A percentile compares a stretch with the other conserved stretches of the same genome.
These are phyloP conservation scores for Mustela lutreola DNA, from an alignment of 2,113 vertebrate genomes.

Conservation along the genomic window DNA sequence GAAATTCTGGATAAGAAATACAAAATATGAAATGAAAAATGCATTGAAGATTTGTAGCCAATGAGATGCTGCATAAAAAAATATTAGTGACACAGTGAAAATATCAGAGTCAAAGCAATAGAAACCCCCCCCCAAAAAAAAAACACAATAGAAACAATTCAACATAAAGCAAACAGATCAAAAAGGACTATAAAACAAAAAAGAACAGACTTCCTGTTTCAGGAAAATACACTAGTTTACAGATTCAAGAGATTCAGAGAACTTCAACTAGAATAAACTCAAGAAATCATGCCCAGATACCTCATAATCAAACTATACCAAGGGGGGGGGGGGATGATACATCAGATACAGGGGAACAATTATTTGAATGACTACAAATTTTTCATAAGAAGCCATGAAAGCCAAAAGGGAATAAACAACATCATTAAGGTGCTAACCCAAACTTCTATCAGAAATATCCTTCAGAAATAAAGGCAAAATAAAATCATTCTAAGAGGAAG, in stretches of 20 bases:
- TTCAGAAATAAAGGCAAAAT: background rate
- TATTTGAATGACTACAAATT: background rate
- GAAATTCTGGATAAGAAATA: constrained; percentile 10
- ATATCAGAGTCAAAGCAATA: background rate
- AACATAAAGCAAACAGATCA: background rate
- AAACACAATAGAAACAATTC: background rate
- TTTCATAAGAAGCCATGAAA: constrained; percentile 31
- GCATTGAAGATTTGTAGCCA: background rate
- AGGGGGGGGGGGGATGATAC: background rate
- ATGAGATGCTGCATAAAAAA: background rate
- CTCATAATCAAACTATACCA: background rate
- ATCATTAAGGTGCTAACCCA: background rate
- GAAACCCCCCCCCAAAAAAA: background rate
- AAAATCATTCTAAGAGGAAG: constrained; percentile 7
- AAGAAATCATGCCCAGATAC: background rate
- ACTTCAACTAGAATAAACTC: background rate
- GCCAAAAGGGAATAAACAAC: background rate
- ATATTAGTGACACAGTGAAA: background rate
- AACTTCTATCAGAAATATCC: constrained; percentile 4
- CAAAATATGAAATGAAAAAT: background rate
- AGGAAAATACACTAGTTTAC: background rate
- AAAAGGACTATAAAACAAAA: background rate
- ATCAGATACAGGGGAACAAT: background rate
- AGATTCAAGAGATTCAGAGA: background rate
- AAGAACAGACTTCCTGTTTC: background rate